phyloP scores from a whole-genome alignment of 2,888 invertebrate genomes.

The Itoplectis maculator region DNA sequence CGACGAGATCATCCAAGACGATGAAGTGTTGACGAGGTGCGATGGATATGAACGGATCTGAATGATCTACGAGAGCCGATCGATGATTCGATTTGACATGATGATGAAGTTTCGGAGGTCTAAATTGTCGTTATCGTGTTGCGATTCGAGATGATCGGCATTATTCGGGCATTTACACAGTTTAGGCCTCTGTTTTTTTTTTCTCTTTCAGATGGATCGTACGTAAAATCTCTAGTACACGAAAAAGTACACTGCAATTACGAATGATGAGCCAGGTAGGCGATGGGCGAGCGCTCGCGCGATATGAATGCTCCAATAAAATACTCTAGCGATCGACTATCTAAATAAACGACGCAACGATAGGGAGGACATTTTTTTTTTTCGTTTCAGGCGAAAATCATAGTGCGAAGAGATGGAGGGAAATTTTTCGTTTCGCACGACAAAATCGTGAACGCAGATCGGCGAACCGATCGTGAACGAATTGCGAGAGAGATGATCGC shows the following conservation, averaged over 20 bases:
- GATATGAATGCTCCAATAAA: constrained; percentile 50
- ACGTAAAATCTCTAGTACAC: constrained; percentile 40
- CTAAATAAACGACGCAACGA: constrained; percentile 67
- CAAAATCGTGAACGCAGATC: constrained; percentile 36
- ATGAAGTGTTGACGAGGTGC: constrained; percentile 63
- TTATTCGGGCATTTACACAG: constrained; percentile 46
- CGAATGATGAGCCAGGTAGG: constrained; percentile 55
- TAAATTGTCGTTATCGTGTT: constrained; percentile 4
- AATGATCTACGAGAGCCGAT: constrained; percentile 63
- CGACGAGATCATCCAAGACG: constrained; percentile 65
- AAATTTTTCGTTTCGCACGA: neutral
- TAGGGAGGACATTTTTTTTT: too few relatives aligned
- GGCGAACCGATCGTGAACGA: constrained; percentile 47
- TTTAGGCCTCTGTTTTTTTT: constrained; percentile 43
- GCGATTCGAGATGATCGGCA: constrained; percentile 41
- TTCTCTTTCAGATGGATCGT: constrained; percentile 40
- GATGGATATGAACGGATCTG: constrained; percentile 60
- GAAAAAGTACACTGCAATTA: constrained; percentile 44
- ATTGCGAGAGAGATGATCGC: constrained; percentile 17
- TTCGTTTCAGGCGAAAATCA: constrained; percentile 30
- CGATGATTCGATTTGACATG: constrained; percentile 54
- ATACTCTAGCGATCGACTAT: constrained; percentile 71
- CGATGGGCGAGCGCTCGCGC: constrained; percentile 52
- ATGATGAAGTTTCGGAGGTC: constrained; percentile 56
- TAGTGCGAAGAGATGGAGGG: neutral